phyloP scores from a whole-genome alignment of 1,140 invertebrate genomes.

The Eumaeus atala region DNA sequence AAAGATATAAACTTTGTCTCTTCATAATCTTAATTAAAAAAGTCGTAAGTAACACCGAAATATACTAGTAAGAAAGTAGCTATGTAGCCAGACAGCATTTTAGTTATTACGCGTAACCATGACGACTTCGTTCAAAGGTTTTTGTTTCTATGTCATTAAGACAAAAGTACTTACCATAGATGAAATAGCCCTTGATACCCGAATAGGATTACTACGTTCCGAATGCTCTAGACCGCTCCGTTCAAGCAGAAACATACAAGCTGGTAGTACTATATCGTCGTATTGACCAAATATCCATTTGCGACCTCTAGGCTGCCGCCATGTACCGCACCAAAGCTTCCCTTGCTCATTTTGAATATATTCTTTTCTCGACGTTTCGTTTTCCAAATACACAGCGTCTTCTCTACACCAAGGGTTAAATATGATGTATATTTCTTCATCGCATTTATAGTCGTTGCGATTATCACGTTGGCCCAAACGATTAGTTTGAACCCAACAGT shows the following conservation, averaged over 20 bases:
- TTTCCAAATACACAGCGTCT: conserved; percentile 81
- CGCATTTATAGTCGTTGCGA: conserved; percentile 74
- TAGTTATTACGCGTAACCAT: too few relatives aligned
- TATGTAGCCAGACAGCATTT: too few relatives aligned
- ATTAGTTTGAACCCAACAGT: conserved; percentile 78
- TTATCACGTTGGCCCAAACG: conserved; percentile 71
- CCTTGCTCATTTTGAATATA: conserved; percentile 85
- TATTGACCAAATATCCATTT: conserved; percentile 87
- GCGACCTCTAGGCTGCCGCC: conserved; percentile 77
- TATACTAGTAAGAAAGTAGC: too few relatives aligned
- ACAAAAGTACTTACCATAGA: conserved; percentile 76
- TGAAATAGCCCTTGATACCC: conserved; percentile 81
- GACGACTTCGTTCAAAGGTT: too few relatives aligned
- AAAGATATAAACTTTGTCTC: too few relatives aligned
- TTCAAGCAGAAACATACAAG: conserved; percentile 78
- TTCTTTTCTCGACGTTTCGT: conserved; percentile 78
- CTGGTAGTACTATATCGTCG: conserved; percentile 80
- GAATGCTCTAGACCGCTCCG: conserved; percentile 76
- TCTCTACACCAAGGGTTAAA: conserved; percentile 89
- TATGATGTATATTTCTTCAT: conserved; percentile 80
- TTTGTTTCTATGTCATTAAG: background rate
- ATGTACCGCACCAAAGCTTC: conserved; percentile 85
- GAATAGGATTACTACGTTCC: conserved; percentile 80
- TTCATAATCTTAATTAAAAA: too few relatives aligned
- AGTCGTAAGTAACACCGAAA: too few relatives aligned